phyloP scores from a whole-genome alignment of 2,797 vertebrate species.

The Malurus splendens region DNA sequence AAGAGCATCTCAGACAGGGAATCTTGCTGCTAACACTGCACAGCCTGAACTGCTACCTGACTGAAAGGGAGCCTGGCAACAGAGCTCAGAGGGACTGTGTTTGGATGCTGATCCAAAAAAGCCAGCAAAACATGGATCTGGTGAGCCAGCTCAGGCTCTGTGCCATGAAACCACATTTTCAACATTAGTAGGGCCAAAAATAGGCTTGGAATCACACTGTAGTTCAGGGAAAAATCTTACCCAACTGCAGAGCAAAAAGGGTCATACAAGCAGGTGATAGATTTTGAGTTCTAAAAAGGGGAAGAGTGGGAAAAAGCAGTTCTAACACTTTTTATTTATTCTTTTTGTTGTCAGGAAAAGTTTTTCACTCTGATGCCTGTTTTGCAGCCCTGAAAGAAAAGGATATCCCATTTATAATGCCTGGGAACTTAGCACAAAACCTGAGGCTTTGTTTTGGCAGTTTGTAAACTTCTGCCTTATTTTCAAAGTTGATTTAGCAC shows the following conservation, averaged over 20 bases:
- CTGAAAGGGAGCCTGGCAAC: neutral
- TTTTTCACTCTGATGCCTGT: neutral
- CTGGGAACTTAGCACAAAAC: neutral
- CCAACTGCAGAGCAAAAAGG: neutral
- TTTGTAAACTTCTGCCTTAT: neutral
- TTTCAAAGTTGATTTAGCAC: neutral
- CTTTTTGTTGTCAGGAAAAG: neutral
- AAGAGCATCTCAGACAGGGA: neutral
- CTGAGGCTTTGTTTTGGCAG: neutral
- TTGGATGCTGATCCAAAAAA: neutral
- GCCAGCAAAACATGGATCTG: neutral
- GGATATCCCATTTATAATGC: neutral
- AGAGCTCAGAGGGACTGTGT: neutral
- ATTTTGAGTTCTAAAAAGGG: neutral
- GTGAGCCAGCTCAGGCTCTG: neutral
- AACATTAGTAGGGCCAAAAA: conserved; percentile 35
- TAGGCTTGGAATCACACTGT: neutral
- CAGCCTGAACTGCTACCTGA: neutral
- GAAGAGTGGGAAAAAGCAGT: neutral
- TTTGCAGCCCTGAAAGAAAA: neutral
- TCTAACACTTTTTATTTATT: neutral
- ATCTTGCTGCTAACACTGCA: neutral
- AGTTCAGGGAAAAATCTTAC: neutral
- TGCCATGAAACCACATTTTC: neutral
- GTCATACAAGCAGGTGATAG: neutral